These are phyloP conservation scores for Pseudochromis fuscus DNA, from an alignment of 2,797 vertebrate genomes.

Conservation along the genomic window DNA sequence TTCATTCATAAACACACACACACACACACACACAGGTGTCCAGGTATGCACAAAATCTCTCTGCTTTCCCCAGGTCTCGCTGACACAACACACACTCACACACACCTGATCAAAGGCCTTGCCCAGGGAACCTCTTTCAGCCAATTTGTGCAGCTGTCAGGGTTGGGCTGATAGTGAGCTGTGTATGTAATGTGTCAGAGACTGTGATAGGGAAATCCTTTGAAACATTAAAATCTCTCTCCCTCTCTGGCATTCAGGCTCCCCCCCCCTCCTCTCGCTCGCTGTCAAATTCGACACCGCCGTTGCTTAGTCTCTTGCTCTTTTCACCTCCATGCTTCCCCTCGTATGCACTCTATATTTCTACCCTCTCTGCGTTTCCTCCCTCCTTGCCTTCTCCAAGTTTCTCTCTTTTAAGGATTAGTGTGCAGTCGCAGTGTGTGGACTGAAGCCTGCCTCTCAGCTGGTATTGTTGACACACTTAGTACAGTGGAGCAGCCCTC, in stretches of 20 bases:
- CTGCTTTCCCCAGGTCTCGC: slow-evolving; percentile 24
- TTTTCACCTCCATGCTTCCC: slow-evolving; percentile 62
- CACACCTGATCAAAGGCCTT: slow-evolving; percentile 78
- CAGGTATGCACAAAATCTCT: slow-evolving; percentile 44
- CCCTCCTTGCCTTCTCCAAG: slow-evolving; percentile 20
- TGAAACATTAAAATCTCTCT: slow-evolving; percentile 80
- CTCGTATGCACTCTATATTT: slow-evolving; percentile 33
- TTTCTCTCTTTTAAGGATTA: slow-evolving; percentile 72
- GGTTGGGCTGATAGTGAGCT: slow-evolving; percentile 76
- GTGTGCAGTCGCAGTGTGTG: slow-evolving; percentile 62
- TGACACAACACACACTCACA: slow-evolving; percentile 49
- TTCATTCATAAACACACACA: slow-evolving; percentile 29
- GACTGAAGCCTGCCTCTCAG: slow-evolving; percentile 80
- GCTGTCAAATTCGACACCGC: slow-evolving; percentile 60
- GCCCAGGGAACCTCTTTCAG: slow-evolving; percentile 81
- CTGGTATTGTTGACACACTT: slow-evolving; percentile 80
- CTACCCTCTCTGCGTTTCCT: slow-evolving; percentile 19
- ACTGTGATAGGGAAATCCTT: slow-evolving; percentile 83
- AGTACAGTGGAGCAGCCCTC: slow-evolving; percentile 75
- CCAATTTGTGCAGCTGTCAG: slow-evolving; percentile 86
- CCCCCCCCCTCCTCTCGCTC: slow-evolving; percentile 30
- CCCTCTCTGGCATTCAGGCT: slow-evolving; percentile 35
- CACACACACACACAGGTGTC: slow-evolving; percentile 35
- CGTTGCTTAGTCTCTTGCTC: slow-evolving; percentile 57
- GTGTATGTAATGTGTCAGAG: slow-evolving; percentile 83